Evolutionary conservation across 2,113 vertebrate species (phyloP).

Genomic region (Phoxinus phoxinus): DNA sequence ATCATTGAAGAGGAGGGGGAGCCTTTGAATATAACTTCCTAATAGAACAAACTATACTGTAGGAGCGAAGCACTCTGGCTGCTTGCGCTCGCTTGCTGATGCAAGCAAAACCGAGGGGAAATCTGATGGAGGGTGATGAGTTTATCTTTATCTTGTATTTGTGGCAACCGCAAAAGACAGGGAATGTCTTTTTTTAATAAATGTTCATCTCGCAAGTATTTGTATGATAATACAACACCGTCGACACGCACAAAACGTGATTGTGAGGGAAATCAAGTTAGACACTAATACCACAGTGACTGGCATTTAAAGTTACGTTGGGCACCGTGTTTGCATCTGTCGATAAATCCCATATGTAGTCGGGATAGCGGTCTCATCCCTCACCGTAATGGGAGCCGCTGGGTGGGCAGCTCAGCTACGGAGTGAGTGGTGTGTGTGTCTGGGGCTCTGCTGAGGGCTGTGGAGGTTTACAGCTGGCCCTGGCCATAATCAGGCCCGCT

Average conservation of each 20-base stretch:
- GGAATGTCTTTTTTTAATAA: conserved; percentile 42
- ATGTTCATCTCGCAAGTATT: conserved; percentile 26
- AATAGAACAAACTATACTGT: conserved; percentile 47
- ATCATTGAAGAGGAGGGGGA: conserved; percentile 56
- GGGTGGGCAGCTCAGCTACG: conserved; percentile 42
- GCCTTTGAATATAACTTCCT: conserved; percentile 46
- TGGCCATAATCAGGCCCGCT: conserved; percentile 77
- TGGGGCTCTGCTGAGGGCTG: conserved; percentile 62
- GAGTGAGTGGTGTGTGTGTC: conserved; percentile 42
- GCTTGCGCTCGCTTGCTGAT: conserved; percentile 40
- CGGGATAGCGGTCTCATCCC: conserved; percentile 37
- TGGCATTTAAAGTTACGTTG: conserved; percentile 24
- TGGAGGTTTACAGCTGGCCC: conserved; percentile 68
- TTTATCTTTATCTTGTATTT: conserved; percentile 48
- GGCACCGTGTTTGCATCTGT: neutral
- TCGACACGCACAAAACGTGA: no score
- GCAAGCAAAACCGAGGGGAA: conserved; percentile 43
- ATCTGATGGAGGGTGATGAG: conserved; percentile 32
- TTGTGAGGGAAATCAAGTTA: neutral
- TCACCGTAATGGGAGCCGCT: conserved; percentile 55
- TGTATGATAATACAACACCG: conserved; percentile 12
- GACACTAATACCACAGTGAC: neutral
- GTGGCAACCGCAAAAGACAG: conserved; percentile 42
- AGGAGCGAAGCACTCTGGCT: conserved; percentile 39
- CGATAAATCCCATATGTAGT: conserved; percentile 25